These are phyloP conservation scores for Jordanella pulchra DNA, from an alignment of 2,797 vertebrate species.

Conservation along the genomic window DNA sequence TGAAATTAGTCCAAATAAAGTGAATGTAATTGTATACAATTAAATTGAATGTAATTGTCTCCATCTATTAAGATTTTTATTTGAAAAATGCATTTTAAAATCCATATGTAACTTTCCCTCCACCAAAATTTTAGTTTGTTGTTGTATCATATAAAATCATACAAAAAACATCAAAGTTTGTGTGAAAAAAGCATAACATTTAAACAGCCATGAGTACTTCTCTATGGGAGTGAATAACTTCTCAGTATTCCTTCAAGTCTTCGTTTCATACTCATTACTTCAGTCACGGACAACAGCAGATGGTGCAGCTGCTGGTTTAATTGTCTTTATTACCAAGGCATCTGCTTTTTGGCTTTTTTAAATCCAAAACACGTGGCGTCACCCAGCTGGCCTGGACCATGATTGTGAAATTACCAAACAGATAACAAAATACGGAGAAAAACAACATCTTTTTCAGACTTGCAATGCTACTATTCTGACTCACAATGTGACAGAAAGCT, in stretches of 20 bases:
- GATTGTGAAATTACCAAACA: constrained; percentile 49
- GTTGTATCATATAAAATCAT: not conserved
- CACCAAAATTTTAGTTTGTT: not conserved
- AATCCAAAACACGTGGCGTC: constrained; percentile 40
- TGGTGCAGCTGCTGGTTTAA: constrained; percentile 69
- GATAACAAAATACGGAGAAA: constrained; percentile 24
- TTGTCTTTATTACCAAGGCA: constrained; percentile 73
- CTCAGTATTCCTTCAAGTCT: constrained; percentile 38
- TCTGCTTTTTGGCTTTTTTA: constrained; percentile 72
- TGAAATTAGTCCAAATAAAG: too few relatives aligned
- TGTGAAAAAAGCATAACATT: not conserved
- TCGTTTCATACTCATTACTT: constrained; percentile 56
- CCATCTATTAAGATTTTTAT: not conserved
- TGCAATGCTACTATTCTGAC: not conserved
- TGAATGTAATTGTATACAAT: not conserved
- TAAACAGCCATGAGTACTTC: not conserved
- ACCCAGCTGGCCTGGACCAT: constrained; percentile 38
- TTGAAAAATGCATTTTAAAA: not conserved
- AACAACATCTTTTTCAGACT: not conserved
- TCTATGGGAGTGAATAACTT: not conserved
- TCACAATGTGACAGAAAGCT: constrained; percentile 15
- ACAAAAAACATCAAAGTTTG: not conserved
- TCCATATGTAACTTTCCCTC: not conserved
- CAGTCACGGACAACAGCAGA: constrained; percentile 65
- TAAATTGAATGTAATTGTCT: too few relatives aligned